Conservation (phyloP, 2,113 vertebrate species). For the Burhinus bistriatus region DNA sequence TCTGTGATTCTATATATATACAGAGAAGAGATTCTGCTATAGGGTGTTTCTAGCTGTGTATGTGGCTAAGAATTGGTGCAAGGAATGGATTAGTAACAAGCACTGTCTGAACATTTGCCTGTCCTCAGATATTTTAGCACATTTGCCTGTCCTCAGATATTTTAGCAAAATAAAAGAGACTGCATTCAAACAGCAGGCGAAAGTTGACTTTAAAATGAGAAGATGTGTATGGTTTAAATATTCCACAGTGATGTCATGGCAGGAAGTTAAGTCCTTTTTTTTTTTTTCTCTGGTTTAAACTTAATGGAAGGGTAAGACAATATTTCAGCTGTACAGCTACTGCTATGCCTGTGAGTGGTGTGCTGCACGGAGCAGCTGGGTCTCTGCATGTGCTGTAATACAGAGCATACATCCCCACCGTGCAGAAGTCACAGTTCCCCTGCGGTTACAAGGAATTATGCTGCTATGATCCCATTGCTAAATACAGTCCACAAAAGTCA, state of each 20-base stretch:
- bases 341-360: background rate
- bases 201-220: background rate
- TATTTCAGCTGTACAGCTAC: background rate
- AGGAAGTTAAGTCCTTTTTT: background rate
- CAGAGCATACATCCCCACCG: background rate
- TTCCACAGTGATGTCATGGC: background rate
- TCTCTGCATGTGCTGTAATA: background rate
- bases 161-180: background rate
- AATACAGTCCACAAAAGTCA: background rate
- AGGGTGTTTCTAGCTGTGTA: background rate
- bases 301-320: background rate
- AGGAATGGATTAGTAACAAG: background rate
- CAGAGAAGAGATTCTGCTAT: background rate
- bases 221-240: background rate
- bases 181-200: background rate
- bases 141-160: background rate
- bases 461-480: background rate
- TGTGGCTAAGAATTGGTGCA: background rate
- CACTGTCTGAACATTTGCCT: background rate
- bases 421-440: background rate
- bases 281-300: background rate
- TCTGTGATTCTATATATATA: too few species aligned
- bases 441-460: accelerated
- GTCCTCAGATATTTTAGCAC: background rate
- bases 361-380: background rate